A percentile compares a stretch with the other conserved stretches of the same genome.
phyloP scores from a whole-genome alignment of 2,888 invertebrate genomes.

The Automeris io region DNA sequence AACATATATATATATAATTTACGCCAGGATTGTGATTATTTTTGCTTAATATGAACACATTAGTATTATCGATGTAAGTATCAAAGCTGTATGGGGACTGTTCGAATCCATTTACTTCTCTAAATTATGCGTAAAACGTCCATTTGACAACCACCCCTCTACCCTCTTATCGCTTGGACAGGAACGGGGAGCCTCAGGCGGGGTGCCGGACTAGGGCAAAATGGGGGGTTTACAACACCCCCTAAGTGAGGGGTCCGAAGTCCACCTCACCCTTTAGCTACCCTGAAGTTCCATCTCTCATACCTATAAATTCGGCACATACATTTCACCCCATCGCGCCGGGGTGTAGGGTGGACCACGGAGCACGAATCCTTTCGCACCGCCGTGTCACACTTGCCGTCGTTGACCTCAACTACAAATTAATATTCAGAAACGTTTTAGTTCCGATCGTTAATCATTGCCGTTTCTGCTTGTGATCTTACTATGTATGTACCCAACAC shows the following conservation, averaged over 20 bases:
- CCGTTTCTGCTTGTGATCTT: conserved; percentile 52
- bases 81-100: conserved; percentile 64
- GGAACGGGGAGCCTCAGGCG: conserved; percentile 72
- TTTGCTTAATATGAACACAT: conserved; percentile 23
- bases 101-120: conserved; percentile 78
- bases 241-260: conserved; percentile 71
- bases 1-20: conserved; percentile 1
- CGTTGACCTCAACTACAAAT: conserved; percentile 74
- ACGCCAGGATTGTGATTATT: conserved; percentile 5
- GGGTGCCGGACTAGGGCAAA: conserved; percentile 76
- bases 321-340: conserved; percentile 69
- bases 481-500: conserved; percentile 16
- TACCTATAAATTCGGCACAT: conserved; percentile 77
- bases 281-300: conserved; percentile 77
- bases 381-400: conserved; percentile 71
- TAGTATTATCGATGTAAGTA: conserved; percentile 49
- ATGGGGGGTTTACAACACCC: conserved; percentile 62
- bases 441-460: conserved; percentile 71
- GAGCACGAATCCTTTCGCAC: conserved; percentile 72
- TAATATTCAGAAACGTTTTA: conserved; percentile 75
- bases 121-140: conserved; percentile 79
- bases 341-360: conserved; percentile 48
- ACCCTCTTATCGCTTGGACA: conserved; percentile 77
- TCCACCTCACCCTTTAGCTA: conserved; percentile 76
- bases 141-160: conserved; percentile 76